A percentile compares a stretch with the other conserved stretches of the same genome.
Conservation (phyloP, 2,797 vertebrate genomes). For the Oceanodroma leucorhoa region DNA sequence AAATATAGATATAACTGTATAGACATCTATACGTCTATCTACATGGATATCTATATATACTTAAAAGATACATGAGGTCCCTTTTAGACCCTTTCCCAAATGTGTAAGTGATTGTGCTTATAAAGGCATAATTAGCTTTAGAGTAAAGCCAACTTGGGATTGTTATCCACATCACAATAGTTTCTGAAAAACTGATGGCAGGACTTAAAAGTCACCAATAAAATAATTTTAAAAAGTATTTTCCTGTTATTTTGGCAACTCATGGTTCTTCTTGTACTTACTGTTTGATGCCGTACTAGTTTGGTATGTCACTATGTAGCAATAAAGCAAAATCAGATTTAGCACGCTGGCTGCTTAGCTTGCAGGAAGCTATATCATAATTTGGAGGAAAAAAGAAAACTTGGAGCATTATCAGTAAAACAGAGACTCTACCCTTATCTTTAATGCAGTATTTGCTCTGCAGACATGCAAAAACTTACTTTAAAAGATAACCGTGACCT, state of each 20-base stretch:
- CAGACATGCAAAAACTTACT: slow-evolving; percentile 11
- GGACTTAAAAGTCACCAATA: not conserved
- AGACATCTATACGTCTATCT: not conserved
- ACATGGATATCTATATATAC: not conserved
- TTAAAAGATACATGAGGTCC: not conserved
- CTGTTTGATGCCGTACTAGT: not conserved
- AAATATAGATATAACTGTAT: not conserved
- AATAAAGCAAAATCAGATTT: not conserved
- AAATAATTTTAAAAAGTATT: not conserved
- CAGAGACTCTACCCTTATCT: not conserved
- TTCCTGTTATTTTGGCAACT: not conserved
- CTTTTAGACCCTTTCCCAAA: not conserved
- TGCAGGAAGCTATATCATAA: not conserved
- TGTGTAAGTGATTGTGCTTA: not conserved
- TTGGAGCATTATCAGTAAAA: not conserved
- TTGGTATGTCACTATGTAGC: not conserved
- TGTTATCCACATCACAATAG: not conserved
- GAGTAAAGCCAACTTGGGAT: not conserved
- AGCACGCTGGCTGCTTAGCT: not conserved
- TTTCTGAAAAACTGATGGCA: not conserved
- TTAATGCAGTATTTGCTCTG: not conserved
- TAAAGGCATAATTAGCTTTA: not conserved
- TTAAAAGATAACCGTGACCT: not conserved
- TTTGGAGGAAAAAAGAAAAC: not conserved
- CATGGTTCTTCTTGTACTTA: not conserved